Evolutionary conservation across 2,113 vertebrate genomes (phyloP), one percentile per base, ranked within the genome.

Genomic region (Pseudorhombus dupliciocellatus): DNA sequence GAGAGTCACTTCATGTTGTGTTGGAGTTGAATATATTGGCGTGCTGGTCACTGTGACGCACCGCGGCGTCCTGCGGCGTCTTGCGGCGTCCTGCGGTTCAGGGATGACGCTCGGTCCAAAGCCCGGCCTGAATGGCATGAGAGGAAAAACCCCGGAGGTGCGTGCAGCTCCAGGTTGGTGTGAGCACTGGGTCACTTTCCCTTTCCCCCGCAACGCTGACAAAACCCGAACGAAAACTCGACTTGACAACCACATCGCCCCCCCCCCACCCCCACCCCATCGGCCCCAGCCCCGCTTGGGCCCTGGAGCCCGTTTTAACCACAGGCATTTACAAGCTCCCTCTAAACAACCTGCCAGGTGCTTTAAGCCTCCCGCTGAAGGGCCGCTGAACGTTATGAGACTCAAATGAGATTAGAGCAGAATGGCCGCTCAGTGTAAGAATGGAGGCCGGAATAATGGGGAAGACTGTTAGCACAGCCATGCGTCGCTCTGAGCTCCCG

Each of bases 161-260:
- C 40, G 3, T 52, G 54, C 64, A 73, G 66, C 71, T 70, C 62
- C 71, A 66, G 56, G 68, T 83, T 72, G 64, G 31, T 79, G 70
- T 52, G 53, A 73, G 50, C 40, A n/a, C 57, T 51, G 54, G 63
- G 64, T 83, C 77, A 65, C 25, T 62, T 52, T 77, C 59, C 66
- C 55, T 70, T 46, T 77, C 77, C 37, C 48, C 9, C 28, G 11
- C 50, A 52, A 30, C 60, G 21, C 52, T 64, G 46, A 81, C 63
- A 82, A 57, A 54, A 65, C 72, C 40, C 14, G 61, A 86, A 94
- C 80, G 83, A 92, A 97, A 97, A 97, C 93, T 89, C 70, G 59
- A 95, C 89, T 92, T 97, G 96, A 97, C 96, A 97, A 94, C 94
- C 95, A 97, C 91, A 94, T 87, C 94, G 83, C 91, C 88, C 92